Percentiles rank a stretch among this genome's conserved stretches.
These are phyloP conservation scores for Peromyscus leucopus DNA, from an alignment of 2,113 vertebrate species.

Conservation along the genomic window DNA sequence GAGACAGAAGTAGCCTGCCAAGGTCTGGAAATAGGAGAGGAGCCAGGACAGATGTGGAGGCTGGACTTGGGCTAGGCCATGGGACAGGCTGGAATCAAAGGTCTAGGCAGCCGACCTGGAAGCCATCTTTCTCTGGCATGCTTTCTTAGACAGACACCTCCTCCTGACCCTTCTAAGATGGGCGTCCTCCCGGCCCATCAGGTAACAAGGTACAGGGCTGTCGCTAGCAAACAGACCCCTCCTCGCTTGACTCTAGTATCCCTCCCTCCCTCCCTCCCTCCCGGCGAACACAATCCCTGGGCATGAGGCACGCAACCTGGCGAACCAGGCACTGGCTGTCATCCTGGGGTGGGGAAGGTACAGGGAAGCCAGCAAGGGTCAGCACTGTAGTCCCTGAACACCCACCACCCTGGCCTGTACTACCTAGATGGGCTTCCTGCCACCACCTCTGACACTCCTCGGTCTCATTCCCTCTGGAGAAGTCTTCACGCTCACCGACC, in stretches of 20 bases:
- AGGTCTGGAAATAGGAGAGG: background rate
- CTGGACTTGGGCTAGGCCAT: background rate
- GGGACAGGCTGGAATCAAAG: background rate
- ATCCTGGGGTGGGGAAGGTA: background rate
- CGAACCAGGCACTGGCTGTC: background rate
- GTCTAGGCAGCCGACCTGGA: background rate
- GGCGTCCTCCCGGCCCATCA: background rate
- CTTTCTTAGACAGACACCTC: background rate
- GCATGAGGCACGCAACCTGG: rapidly evolving
- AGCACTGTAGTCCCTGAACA: background rate
- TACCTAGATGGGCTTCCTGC: background rate
- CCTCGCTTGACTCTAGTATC: background rate
- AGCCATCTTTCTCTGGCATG: background rate
- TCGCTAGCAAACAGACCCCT: background rate
- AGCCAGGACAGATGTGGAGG: background rate
- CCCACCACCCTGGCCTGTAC: background rate
- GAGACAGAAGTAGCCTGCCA: background rate
- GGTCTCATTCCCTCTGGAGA: background rate
- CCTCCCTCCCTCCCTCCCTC: background rate
- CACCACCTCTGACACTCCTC: rapidly evolving
- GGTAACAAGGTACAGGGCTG: background rate
- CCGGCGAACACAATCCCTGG: background rate
- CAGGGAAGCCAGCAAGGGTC: background rate
- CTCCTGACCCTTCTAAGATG: background rate
- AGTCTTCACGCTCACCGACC: background rate